Conservation (phyloP, 2,888 invertebrate genomes). For the Hyles lineata region DNA sequence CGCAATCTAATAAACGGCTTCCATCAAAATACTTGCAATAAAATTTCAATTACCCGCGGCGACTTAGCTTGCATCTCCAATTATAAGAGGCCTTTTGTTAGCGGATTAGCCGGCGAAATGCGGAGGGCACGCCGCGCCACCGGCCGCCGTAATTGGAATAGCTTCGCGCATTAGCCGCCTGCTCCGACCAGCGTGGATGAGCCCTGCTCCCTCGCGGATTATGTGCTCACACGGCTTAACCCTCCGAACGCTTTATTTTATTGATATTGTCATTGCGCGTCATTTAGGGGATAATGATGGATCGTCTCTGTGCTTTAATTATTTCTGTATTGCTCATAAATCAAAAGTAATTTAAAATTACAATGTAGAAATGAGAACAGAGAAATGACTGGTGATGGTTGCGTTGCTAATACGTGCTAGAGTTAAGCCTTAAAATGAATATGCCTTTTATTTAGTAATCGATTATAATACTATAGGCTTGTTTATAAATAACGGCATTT, state of each 20-base stretch:
- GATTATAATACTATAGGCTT: too few species aligned
- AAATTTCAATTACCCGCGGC: constrained; percentile 66
- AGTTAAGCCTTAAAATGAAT: too few species aligned
- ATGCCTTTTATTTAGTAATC: too few species aligned
- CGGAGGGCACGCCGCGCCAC: constrained; percentile 50
- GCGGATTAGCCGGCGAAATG: constrained; percentile 65
- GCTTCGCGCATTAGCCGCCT: constrained; percentile 61
- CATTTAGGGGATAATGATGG: background rate
- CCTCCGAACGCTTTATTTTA: constrained; percentile 15
- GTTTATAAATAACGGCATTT: too few species aligned
- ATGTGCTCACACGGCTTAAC: constrained; percentile 16
- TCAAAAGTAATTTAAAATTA: background rate
- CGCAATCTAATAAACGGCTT: constrained; percentile 34
- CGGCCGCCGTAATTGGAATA: constrained; percentile 65
- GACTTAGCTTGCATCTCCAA: constrained; percentile 53
- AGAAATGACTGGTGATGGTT: too few species aligned
- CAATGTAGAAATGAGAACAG: too few species aligned
- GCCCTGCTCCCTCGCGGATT: constrained; percentile 28
- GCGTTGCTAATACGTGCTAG: too few species aligned
- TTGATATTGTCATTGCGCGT: constrained; percentile 7
- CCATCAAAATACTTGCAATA: constrained; percentile 62
- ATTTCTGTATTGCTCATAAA: background rate
- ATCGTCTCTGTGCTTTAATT: constrained; percentile 25
- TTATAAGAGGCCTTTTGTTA: constrained; percentile 64
- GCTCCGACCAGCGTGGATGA: constrained; percentile 37